Evolutionary conservation across 2,113 vertebrate genomes (phyloP).

Genomic region (Motacilla tschutschensis): DNA sequence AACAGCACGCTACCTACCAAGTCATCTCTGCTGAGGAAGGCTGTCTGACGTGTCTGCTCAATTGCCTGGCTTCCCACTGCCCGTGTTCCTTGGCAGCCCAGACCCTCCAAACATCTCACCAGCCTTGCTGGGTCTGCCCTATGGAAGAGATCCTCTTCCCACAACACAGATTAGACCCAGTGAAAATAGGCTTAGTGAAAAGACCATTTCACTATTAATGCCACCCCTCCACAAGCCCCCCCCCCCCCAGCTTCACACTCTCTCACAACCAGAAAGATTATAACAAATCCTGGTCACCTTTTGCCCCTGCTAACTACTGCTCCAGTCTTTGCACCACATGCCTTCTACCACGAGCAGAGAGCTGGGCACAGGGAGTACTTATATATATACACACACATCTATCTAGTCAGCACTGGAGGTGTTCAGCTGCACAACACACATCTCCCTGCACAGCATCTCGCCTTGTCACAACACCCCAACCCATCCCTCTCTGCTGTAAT

Average conservation of each 20-base stretch:
- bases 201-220: constrained; percentile 46
- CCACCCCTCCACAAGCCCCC: neutral
- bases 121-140: neutral
- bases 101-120: constrained; percentile 20
- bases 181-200: constrained; percentile 64
- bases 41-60: neutral
- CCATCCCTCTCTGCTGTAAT: neutral
- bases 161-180: constrained; percentile 52
- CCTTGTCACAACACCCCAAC: neutral
- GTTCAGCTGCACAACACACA: neutral
- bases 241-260: neutral
- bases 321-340: neutral
- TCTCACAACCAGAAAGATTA: constrained; percentile 54
- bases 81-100: neutral
- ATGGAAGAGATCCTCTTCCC: constrained; percentile 43
- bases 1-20: constrained; percentile 50
- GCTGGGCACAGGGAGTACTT: neutral
- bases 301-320: constrained; percentile 46
- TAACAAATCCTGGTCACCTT: constrained; percentile 53
- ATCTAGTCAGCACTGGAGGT: neutral
- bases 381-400: neutral
- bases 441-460: neutral
- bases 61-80: neutral
- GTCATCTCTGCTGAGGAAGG: constrained; percentile 46
- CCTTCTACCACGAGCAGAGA: neutral